Base-by-base conservation (phyloP, 2,888 invertebrate species). In the Alitta virens region DNA sequence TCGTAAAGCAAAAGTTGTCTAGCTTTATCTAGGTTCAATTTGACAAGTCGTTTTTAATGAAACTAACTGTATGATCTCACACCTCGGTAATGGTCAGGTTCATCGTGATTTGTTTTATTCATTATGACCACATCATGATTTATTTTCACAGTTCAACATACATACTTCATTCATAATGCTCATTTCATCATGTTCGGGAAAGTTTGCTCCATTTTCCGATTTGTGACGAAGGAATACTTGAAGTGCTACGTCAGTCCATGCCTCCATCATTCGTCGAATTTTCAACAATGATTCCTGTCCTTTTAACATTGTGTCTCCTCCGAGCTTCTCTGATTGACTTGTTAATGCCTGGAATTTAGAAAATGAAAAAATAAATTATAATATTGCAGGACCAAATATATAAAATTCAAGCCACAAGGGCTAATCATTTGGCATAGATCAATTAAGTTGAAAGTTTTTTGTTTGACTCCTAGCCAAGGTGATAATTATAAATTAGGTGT, bases 191-290 rank as follows among this genome's bases (percentile, higher is more conserved):
- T 79, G 77, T 51, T 78, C 77, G 24, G 72, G 74, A 62, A 78
- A 77, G 38, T 69, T 69, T 21, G 67, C 71, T 21, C 73, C 73
- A 18, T 72, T 75, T 27, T 68, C 70, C 16, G 71, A 71, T 7
- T 75, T 67, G 63, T 81, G 81, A 26, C 81, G 72, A 55, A 71
- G 70, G 66, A 81, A 81, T 18, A 80, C 73, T 60, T 74, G 72
- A 27, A 80, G 63, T 3, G 78, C 76, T 60, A 71, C 71, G 64
- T 80, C 80, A 9, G 79, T 78, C 80, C 80, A 80, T 1, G 75
- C 76, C 3, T 78, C 75, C 72, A 79, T 74, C 68, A 78, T 73
- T 25, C 64, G 63, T 16, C 73, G 71, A 7, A 81, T 73, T 27
- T 69, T 56, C 14, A 68, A 69, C 54, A 81, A 59, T 52, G 71